Evolutionary conservation across 2,797 vertebrate genomes (phyloP).

Genomic region (Crocidura indochinensis): DNA sequence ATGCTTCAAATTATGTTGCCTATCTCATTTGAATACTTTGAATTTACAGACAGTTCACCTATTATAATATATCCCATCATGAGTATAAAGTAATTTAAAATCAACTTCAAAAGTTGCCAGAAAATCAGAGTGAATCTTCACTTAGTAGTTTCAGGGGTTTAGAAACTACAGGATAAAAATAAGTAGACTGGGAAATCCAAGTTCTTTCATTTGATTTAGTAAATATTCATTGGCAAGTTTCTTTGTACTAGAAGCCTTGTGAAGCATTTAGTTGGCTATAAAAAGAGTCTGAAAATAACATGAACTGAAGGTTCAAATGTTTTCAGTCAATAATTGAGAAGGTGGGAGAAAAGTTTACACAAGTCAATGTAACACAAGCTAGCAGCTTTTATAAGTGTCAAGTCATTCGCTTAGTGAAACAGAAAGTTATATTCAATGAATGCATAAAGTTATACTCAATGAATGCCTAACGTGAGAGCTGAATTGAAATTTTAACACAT

Average conservation of each 20-base stretch:
- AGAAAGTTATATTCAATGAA: neutral
- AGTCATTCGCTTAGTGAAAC: neutral
- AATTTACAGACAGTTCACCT: neutral
- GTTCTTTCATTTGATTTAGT: neutral
- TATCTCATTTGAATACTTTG: conserved; percentile 3
- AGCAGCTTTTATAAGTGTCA: neutral
- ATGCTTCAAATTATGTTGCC: neutral
- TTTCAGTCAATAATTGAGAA: conserved; percentile 39
- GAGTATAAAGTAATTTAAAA: neutral
- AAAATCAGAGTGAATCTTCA: conserved; percentile 23
- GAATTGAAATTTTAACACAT: neutral
- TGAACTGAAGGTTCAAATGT: neutral
- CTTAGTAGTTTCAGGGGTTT: neutral
- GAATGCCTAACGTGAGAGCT: neutral
- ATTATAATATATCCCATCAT: neutral
- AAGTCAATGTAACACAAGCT: neutral
- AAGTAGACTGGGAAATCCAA: neutral
- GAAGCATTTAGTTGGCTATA: neutral
- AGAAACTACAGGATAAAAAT: neutral
- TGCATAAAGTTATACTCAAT: too few species aligned
- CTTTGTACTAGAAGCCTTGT: neutral
- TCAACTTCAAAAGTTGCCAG: neutral
- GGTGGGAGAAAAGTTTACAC: neutral
- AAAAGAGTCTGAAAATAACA: conserved; percentile 6
- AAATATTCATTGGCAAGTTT: neutral